Percentiles rank a stretch among this genome's conserved stretches.
Evolutionary conservation across 2,888 invertebrate genomes (phyloP).

Genomic region (Tipula unca): DNA sequence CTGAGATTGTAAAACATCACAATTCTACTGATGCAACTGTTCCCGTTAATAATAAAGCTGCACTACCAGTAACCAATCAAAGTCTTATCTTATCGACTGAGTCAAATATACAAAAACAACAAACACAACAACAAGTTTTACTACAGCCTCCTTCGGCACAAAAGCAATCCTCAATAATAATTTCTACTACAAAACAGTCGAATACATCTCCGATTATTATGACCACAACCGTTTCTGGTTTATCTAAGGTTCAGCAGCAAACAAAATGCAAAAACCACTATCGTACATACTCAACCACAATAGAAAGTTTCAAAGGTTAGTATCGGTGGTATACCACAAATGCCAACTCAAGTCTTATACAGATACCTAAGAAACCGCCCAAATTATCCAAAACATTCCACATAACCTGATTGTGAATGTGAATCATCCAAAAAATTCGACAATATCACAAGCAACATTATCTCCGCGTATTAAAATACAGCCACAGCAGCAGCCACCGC

Average conservation of each 20-base stretch:
- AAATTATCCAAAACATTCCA: constrained; percentile 17
- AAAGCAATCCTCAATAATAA: background rate
- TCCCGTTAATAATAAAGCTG: background rate
- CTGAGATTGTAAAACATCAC: background rate
- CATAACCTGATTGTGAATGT: constrained; percentile 31
- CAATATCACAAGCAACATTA: constrained; percentile 27
- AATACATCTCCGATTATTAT: constrained; percentile 1
- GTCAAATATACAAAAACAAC: background rate
- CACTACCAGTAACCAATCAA: background rate
- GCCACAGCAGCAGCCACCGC: constrained; percentile 1
- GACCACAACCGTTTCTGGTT: background rate
- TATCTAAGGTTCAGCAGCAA: background rate
- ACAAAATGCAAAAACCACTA: constrained; percentile 22
- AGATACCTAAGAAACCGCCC: constrained; percentile 28
- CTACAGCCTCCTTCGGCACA: background rate
- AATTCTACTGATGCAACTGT: background rate
- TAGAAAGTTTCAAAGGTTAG: constrained; percentile 22
- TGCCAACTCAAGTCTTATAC: constrained; percentile 23
- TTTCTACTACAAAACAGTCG: background rate
- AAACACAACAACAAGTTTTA: background rate
- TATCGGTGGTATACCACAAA: background rate
- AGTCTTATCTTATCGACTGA: background rate
- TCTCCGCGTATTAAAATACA: background rate
- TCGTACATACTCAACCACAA: constrained; percentile 27
- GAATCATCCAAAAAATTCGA: constrained; percentile 32